Conservation (phyloP, 92 coral and sea anemone genomes). For the Anthopleura xanthogrammica region DNA sequence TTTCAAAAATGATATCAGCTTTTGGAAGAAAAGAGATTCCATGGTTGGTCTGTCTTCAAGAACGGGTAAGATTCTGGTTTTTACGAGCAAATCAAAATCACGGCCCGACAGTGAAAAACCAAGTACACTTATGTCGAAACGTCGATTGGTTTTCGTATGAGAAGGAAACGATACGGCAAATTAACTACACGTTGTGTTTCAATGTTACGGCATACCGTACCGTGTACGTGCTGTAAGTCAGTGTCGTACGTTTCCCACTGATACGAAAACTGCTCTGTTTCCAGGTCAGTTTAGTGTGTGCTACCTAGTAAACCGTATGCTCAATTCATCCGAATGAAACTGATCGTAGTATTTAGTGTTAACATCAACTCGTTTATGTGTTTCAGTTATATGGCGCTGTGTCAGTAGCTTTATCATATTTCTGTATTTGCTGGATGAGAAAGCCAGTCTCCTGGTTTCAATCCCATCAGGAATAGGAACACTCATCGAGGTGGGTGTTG, state of each 20-base stretch:
- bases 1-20: slow-evolving; percentile 90
- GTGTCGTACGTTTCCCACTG: too few relatives aligned
- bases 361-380: background rate
- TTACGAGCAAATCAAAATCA: too few relatives aligned
- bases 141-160: too few relatives aligned
- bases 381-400: slow-evolving; percentile 83
- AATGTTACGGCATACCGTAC: too few relatives aligned
- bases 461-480: slow-evolving; percentile 83
- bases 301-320: background rate
- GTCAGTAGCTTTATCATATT: slow-evolving; percentile 70
- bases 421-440: slow-evolving; percentile 76
- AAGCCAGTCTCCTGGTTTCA: slow-evolving; percentile 75
- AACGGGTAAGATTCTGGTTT: slow-evolving; percentile 52
- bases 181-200: too few relatives aligned
- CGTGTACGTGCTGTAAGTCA: too few relatives aligned
- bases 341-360: background rate
- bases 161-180: too few relatives aligned
- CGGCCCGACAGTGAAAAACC: too few relatives aligned
- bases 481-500: slow-evolving; percentile 63
- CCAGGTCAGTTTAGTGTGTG: too few relatives aligned
- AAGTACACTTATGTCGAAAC: too few relatives aligned
- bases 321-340: background rate
- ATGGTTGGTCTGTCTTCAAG: slow-evolving; percentile 97
- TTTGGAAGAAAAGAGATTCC: slow-evolving; percentile 77
- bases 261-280: too few relatives aligned